A percentile compares a stretch with the other conserved stretches of the same genome.
Conservation (phyloP, 2,797 vertebrate species). For the Coranthus polyacanthus region DNA sequence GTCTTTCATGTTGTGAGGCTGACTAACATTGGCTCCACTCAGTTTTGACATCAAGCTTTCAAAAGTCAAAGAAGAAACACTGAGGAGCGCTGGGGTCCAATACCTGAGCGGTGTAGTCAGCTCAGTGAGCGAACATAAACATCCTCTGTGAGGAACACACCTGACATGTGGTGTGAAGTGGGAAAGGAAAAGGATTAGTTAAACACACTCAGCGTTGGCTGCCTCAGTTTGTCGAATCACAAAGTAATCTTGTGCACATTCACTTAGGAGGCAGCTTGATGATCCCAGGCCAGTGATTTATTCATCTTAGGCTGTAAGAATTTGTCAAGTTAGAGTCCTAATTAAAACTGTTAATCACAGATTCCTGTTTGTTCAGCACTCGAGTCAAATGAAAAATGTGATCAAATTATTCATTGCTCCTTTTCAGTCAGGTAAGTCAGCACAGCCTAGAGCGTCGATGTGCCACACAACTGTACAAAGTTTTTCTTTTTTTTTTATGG, state of each 20-base stretch:
- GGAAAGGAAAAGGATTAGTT: conserved; percentile 52
- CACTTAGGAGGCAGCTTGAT: conserved; percentile 81
- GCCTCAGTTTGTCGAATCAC: conserved; percentile 76
- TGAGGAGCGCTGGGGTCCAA: conserved; percentile 47
- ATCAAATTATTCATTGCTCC: conserved; percentile 92
- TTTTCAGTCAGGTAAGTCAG: conserved; percentile 91
- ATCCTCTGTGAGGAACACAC: conserved; percentile 43
- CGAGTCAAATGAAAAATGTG: conserved; percentile 90
- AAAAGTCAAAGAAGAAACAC: conserved; percentile 53
- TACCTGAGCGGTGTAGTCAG: conserved; percentile 64
- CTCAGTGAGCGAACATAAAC: conserved; percentile 73
- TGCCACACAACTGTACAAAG: conserved; percentile 73
- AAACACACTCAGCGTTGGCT: conserved; percentile 66
- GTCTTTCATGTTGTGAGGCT: conserved; percentile 20
- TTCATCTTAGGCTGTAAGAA: conserved; percentile 83
- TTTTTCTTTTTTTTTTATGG: conserved; percentile 39
- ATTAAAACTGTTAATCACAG: conserved; percentile 92
- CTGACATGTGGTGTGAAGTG: conserved; percentile 60
- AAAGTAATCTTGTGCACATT: conserved; percentile 79
- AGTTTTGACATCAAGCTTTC: conserved; percentile 63
- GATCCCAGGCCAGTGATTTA: conserved; percentile 85
- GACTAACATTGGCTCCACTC: conserved; percentile 30
- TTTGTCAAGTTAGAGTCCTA: conserved; percentile 91
- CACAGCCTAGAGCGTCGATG: conserved; percentile 70
- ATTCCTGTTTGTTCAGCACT: conserved; percentile 93